These are phyloP conservation scores for Tadarida brasiliensis DNA, from an alignment of 2,797 vertebrate genomes.

Conservation along the genomic window DNA sequence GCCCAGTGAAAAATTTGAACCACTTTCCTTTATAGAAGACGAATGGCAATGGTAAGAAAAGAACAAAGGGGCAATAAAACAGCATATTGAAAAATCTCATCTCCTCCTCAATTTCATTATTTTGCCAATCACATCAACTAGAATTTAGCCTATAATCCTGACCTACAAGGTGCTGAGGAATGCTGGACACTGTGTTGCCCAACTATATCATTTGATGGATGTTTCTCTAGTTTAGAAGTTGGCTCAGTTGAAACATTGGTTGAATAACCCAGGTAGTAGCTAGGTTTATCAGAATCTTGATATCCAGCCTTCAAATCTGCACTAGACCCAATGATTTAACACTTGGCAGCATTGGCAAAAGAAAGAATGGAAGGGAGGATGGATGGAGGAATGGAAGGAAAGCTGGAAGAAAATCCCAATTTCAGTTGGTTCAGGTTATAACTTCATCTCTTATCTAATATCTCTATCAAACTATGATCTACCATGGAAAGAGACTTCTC, in stretches of 20 bases:
- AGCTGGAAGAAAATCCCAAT: background rate
- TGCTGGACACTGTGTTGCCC: background rate
- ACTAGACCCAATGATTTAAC: background rate
- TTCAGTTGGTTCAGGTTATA: background rate
- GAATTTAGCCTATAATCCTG: background rate
- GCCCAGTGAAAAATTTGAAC: background rate
- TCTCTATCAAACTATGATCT: background rate
- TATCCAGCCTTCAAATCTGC: constrained; percentile 15
- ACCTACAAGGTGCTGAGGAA: background rate
- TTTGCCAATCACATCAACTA: background rate
- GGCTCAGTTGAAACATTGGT: background rate
- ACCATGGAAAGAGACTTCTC: constrained; percentile 5
- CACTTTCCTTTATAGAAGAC: background rate
- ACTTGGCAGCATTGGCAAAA: background rate
- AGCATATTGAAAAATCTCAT: background rate
- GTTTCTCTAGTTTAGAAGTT: background rate
- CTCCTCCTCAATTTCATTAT: background rate
- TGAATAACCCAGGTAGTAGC: background rate
- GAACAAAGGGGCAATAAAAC: constrained; percentile 20
- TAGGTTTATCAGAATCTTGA: constrained; percentile 7
- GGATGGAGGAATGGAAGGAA: background rate
- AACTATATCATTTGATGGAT: background rate
- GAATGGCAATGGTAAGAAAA: background rate
- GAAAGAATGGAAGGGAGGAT: background rate
- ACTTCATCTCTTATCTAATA: background rate